Evolutionary conservation across 1,140 invertebrate genomes (phyloP).

Genomic region (Pygmarrhopalites habei): DNA sequence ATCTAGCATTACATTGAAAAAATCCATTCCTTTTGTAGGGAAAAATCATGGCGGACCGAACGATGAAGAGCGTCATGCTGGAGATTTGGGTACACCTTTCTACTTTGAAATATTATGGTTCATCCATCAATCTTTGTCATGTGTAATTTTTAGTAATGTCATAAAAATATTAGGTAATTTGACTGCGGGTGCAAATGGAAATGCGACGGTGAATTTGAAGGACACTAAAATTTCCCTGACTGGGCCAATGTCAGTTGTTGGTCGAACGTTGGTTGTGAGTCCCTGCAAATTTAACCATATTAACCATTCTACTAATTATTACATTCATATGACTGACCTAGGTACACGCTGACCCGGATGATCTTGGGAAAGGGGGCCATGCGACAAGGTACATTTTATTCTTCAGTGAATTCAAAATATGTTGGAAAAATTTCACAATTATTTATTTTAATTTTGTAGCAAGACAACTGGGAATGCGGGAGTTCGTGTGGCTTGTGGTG

Average conservation of each 20-base stretch:
- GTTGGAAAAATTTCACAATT: too few species aligned
- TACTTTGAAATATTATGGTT: conserved; percentile 2
- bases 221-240: conserved; percentile 66
- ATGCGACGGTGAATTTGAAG: conserved; percentile 67
- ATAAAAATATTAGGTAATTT: conserved; percentile 87
- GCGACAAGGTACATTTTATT: too few species aligned
- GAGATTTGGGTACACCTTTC: conserved; percentile 78
- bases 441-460: too few species aligned
- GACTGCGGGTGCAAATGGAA: conserved; percentile 59
- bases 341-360: conserved; percentile 88
- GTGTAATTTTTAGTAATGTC: not conserved
- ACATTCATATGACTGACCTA: conserved; percentile 37
- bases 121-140: too few species aligned
- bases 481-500: conserved; percentile 86
- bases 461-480: conserved; percentile 96
- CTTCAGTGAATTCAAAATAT: too few species aligned
- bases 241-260: conserved; percentile 73
- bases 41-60: conserved; percentile 78
- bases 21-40: too few species aligned
- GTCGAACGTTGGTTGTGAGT: conserved; percentile 75
- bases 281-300: conserved; percentile 19
- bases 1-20: too few species aligned
- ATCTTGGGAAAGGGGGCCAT: conserved; percentile 86
- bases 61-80: conserved; percentile 68
- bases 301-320: conserved; percentile 29